Evolutionary conservation across 2,888 invertebrate genomes (phyloP), one percentile per base, ranked within the genome.

Genomic region (Apamea monoglypha): DNA sequence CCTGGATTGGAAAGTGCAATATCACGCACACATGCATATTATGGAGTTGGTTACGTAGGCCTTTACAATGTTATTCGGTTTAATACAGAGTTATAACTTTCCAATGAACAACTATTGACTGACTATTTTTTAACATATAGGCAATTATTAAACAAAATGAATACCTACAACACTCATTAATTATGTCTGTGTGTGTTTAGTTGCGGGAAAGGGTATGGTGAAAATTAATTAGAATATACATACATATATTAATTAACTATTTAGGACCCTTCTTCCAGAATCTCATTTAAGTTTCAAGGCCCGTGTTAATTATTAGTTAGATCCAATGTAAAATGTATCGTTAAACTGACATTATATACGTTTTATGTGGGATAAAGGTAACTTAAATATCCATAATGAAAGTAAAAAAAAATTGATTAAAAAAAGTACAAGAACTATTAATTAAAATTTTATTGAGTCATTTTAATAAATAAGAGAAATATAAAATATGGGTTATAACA

Each of bases 391-490:
- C 2, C 12, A 18, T 25, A 67, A 44, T 83, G n/a, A 83, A 44
- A 83, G 0, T 40, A 36, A 12, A 67, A 12, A 61, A 56, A 29
- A n/a, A n/a, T n/a, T n/a, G n/a, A n/a, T n/a, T n/a, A 40, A 40
- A 40, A 36, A 40, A 40, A 40, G 40, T 40, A 40, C 7, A 40
- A 40, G 40, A 40, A n/a, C 12, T 16, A 40, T 68, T 44, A 53
- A 16, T 16, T 21, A 67, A 47, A 61, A 21, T 8, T 84, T 69
- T 84, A 81, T 78, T 84, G 47, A 69, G 29, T 56, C 29, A 25
- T 47, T 63, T 78, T 29, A 70, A 14, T 79, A 64, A 50, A 64
- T 47, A 47, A 61, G 7, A 25, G 21, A 53, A 69, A 56, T 50
- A 70, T n/a, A 83, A 44, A 21, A 64, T n/a, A 40, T 21, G 18